These are phyloP conservation scores for Stichodactyla helianthus DNA, from an alignment of 64 coral and sea anemone species.

Conservation along the genomic window DNA sequence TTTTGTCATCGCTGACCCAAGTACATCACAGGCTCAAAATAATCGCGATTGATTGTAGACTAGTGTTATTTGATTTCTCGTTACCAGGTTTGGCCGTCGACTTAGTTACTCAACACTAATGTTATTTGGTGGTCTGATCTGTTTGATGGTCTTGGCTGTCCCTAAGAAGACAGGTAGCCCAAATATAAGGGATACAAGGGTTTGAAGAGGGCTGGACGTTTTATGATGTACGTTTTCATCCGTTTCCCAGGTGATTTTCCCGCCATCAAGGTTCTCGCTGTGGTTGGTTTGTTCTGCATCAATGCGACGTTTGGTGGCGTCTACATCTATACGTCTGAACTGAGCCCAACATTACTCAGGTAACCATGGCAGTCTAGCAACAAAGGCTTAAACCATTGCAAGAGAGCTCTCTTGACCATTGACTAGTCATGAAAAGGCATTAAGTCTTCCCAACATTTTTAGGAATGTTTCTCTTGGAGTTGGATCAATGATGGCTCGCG, in stretches of 20 bases:
- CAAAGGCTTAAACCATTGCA: neutral
- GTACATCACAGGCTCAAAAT: neutral
- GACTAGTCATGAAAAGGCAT: neutral
- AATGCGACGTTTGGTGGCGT: slow-evolving; percentile 22
- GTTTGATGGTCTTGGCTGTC: slow-evolving; percentile 45
- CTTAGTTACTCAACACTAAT: slow-evolving; percentile 28
- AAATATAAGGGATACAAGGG: neutral
- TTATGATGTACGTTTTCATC: neutral
- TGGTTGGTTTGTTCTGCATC: slow-evolving; percentile 32
- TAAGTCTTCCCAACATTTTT: neutral
- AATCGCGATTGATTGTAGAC: neutral
- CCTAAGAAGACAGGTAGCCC: slow-evolving; percentile 6
- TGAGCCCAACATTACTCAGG: slow-evolving; percentile 42
- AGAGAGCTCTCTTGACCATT: no score
- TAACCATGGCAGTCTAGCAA: neutral
- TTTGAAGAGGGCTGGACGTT: neutral
- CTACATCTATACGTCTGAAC: slow-evolving; percentile 44
- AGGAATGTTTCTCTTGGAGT: slow-evolving; percentile 19
- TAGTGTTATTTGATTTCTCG: neutral
- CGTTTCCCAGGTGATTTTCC: slow-evolving; percentile 11
- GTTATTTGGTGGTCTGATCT: slow-evolving; percentile 32
- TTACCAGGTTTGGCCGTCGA: slow-evolving; percentile 34
- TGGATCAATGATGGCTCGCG: slow-evolving; percentile 18
- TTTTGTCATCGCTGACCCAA: neutral
- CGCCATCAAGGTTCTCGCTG: slow-evolving; percentile 32